Base-by-base conservation (phyloP, 1,140 invertebrate species). In the Lepidurus packardi region DNA sequence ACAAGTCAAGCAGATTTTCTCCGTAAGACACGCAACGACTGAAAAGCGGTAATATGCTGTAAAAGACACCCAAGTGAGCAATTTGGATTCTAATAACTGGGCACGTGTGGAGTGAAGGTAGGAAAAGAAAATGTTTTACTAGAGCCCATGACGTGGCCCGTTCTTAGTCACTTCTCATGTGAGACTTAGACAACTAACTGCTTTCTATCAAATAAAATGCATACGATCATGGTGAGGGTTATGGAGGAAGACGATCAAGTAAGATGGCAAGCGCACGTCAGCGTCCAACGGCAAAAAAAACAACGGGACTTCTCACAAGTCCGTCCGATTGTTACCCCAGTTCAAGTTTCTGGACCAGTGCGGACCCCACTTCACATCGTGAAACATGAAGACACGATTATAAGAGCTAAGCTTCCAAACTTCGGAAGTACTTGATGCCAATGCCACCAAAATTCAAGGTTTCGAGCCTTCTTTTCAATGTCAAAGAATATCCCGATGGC, bases 301-400 rank as follows among this genome's bases (percentile, higher is more conserved):
- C 21, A 65, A 65, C 53, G 53, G 53, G 53, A 65, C 53, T 65
- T 65, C 21, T 16, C 21, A 5, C 9, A 16, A 16, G 53, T 65
- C 53, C 7, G 21, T 65, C 6, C 21, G 7, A 65, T n/a, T 21
- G 34, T 65, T 65, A 21, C 21, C 21, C 9, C 53, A 21, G 21
- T 21, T 65, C 21, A 65, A 65, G 53, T 65, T 65, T 65, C 53
- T 65, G 53, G 13, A n/a, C 53, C 53, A 65, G 13, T 65, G 53
- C 53, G 53, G 53, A 65, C 13, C 53, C 21, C 7, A 65, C 13
- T 65, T 65, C 53, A 65, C 53, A 65, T 65, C 53, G 21, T 65
- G 53, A 65, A 65, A 21, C 53, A 13, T n/a, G 21, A 65, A 21
- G 13, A 21, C 16, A 21, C 53, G 21, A n/a, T 65, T 65, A 65